Percentiles rank a stretch among this genome's conserved stretches.
phyloP scores from a whole-genome alignment of 2,888 invertebrate genomes.

The Leptodirus hochenwartii region DNA sequence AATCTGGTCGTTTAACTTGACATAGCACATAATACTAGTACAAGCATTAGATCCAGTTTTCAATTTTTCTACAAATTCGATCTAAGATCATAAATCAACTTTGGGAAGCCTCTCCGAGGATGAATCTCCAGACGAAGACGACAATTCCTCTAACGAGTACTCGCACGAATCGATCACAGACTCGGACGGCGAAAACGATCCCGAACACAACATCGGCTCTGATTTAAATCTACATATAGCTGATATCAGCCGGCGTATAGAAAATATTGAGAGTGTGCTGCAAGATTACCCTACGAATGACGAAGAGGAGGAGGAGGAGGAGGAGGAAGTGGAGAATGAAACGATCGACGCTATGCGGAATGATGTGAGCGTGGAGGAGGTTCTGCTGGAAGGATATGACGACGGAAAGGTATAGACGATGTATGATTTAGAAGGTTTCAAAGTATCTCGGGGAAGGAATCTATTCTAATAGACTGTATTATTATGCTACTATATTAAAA shows the following conservation, averaged over 20 bases:
- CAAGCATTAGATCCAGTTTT: constrained; percentile 7
- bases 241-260: too few relatives aligned
- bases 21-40: too few relatives aligned
- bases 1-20: too few relatives aligned
- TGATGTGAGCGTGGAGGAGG: constrained; percentile 12
- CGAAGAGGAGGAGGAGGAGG: constrained; percentile 19
- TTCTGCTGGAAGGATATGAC: constrained; percentile 12
- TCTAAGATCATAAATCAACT: too few relatives aligned
- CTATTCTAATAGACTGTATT: too few relatives aligned
- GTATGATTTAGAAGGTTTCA: too few relatives aligned
- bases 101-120: constrained; percentile 44
- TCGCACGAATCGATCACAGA: constrained; percentile 15
- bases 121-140: constrained; percentile 36
- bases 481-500: constrained; percentile 3
- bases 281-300: constrained; percentile 14
- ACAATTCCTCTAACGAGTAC: constrained; percentile 20
- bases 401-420: constrained; percentile 16
- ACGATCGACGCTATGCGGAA: constrained; percentile 14
- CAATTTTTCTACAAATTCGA: constrained; percentile 24
- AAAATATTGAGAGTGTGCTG: constrained; percentile 16
- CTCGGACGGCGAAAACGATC: constrained; percentile 15
- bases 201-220: constrained; percentile 13
- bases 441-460: too few relatives aligned
- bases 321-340: constrained; percentile 19
- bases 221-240: constrained; percentile 7